Evolutionary conservation across 2,797 vertebrate species (phyloP).

Genomic region (Sebastes oblongus): DNA sequence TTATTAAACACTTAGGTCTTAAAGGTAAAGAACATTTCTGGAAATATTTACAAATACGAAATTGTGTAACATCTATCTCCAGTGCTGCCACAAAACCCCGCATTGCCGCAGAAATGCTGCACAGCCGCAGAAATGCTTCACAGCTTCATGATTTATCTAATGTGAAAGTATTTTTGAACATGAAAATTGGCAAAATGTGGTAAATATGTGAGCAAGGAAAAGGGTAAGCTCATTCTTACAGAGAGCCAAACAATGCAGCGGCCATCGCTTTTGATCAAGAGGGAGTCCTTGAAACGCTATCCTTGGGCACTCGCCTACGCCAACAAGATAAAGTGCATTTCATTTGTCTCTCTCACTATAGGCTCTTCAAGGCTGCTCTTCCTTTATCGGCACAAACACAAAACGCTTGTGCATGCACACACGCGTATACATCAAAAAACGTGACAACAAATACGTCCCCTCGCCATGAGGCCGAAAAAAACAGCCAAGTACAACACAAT

Average conservation of each 20-base stretch:
- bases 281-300: conserved; percentile 56
- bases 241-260: conserved; percentile 8
- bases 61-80: not conserved
- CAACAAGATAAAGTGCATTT: conserved; percentile 43
- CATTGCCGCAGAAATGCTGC: not conserved
- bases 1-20: not conserved
- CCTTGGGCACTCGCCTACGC: conserved; percentile 7
- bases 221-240: not conserved
- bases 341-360: conserved; percentile 39
- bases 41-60: not conserved
- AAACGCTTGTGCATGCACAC: not conserved
- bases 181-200: not conserved
- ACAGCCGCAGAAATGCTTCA: not conserved
- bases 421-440: not conserved
- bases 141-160: not conserved
- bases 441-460: not conserved
- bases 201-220: not conserved
- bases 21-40: not conserved
- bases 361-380: conserved; percentile 10
- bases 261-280: conserved; percentile 41
- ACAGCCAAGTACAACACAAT: not conserved
- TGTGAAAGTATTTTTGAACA: not conserved
- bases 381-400: not conserved
- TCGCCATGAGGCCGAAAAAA: not conserved
- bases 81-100: not conserved